Evolutionary conservation across 1,140 invertebrate genomes (phyloP).

Genomic region (fruit fly (Drosophila melanogaster)): DNA sequence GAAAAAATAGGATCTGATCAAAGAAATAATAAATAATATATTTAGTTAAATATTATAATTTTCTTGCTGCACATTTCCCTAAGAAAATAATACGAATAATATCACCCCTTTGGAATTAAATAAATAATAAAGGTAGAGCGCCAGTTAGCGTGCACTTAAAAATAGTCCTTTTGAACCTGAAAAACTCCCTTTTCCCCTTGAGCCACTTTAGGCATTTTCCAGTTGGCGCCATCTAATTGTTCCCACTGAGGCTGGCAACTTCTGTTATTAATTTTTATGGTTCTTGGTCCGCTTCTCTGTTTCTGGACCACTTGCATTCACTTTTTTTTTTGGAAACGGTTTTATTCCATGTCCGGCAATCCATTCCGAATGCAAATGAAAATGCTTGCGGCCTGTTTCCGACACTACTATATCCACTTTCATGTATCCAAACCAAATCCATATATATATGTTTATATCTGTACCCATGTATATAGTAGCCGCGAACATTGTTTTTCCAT

Average conservation of each 20-base stretch:
- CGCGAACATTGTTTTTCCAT: constrained; percentile 72
- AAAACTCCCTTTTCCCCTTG: constrained; percentile 3
- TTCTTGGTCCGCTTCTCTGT: constrained; percentile 15
- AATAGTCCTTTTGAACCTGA: neutral
- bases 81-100: neutral
- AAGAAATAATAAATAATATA: too few relatives aligned
- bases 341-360: constrained; percentile 32
- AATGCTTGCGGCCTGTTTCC: constrained; percentile 49
- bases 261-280: constrained; percentile 64
- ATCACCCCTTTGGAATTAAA: neutral
- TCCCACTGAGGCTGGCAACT: constrained; percentile 33
- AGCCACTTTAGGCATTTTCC: constrained; percentile 22
- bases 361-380: constrained; percentile 63
- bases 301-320: constrained; percentile 10
- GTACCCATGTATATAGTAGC: constrained; percentile 17
- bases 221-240: constrained; percentile 27
- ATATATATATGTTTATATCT: constrained; percentile 7
- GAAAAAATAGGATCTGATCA: too few relatives aligned
- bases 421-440: constrained; percentile 2
- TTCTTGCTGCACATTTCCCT: too few relatives aligned
- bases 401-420: constrained; percentile 6
- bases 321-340: neutral
- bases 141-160: neutral
- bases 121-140: neutral
- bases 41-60: neutral